A percentile compares a stretch with the other conserved stretches of the same genome.
These are phyloP conservation scores for Colostygia pectinataria DNA, from an alignment of 2,888 invertebrate species.

Conservation along the genomic window DNA sequence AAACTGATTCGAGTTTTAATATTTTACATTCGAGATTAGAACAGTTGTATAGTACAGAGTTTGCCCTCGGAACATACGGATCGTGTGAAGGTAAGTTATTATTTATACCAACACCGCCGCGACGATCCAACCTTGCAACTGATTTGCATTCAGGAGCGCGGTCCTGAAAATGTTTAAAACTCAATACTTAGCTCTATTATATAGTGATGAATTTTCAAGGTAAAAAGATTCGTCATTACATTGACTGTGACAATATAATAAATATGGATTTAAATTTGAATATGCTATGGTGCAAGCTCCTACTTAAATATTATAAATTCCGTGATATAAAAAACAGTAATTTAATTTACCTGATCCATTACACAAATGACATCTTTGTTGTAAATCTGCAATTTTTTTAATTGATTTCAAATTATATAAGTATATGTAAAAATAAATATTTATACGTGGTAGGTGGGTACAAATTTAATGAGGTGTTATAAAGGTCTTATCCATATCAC, in stretches of 20 bases:
- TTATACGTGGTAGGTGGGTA: too few relatives aligned
- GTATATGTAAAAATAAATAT: not conserved
- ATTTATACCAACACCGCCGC: constrained; percentile 30
- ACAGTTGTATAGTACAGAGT: constrained; percentile 58
- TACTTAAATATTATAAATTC: not conserved
- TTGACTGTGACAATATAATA: too few relatives aligned
- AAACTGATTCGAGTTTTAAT: constrained; percentile 53
- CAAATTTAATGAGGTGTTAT: not conserved
- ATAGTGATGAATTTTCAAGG: constrained; percentile 16
- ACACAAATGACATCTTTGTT: constrained; percentile 66
- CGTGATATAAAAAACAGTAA: constrained; percentile 1
- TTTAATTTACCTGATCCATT: constrained; percentile 56
- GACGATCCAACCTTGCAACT: constrained; percentile 39
- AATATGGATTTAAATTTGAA: too few relatives aligned
- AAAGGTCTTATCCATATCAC: not conserved
- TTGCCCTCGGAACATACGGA: constrained; percentile 64
- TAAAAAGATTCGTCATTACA: constrained; percentile 15
- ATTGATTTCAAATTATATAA: not conserved
- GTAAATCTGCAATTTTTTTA: constrained; percentile 54
- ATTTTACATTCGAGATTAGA: constrained; percentile 49
- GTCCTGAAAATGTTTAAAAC: too few relatives aligned
- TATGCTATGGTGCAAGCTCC: too few relatives aligned
- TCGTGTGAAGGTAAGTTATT: constrained; percentile 59
- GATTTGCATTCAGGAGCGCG: constrained; percentile 52
- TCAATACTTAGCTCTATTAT: too few relatives aligned